Conservation (phyloP, 1,140 invertebrate species). For the Drosophila bocqueti region DNA sequence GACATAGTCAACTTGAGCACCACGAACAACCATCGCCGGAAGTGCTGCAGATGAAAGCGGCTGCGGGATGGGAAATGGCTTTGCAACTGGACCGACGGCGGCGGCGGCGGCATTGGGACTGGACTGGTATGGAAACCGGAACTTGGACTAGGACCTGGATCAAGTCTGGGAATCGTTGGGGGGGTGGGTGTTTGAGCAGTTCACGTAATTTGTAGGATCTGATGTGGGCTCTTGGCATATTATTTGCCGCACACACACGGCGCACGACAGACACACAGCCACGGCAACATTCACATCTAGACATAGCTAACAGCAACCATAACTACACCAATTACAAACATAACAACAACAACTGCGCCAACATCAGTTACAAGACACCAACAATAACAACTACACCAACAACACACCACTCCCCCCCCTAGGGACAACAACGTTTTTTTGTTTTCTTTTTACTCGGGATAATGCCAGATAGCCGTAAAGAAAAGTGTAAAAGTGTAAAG, state of each 20-base stretch:
- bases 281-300: conserved; percentile 25
- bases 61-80: conserved; percentile 24
- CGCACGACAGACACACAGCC: conserved; percentile 34
- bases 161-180: conserved; percentile 38
- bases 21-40: conserved; percentile 55
- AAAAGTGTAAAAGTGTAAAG: conserved; percentile 69
- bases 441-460: conserved; percentile 61
- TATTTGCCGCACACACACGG: conserved; percentile 22
- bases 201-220: conserved; percentile 61
- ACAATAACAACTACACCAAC: conserved; percentile 23
- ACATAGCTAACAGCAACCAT: conserved; percentile 49
- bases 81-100: conserved; percentile 26
- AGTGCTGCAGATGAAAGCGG: conserved; percentile 84
- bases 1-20: conserved; percentile 86
- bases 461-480: conserved; percentile 72
- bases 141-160: conserved; percentile 28
- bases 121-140: conserved; percentile 23
- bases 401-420: conserved; percentile 20
- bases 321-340: conserved; percentile 21
- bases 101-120: background rate
- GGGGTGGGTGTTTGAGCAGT: conserved; percentile 43
- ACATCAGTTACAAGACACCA: background rate
- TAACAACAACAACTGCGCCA: conserved; percentile 9
- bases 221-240: conserved; percentile 44
- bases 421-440: conserved; percentile 51